These are phyloP conservation scores for Tetragonula carbonaria DNA, from an alignment of 2,888 invertebrate species.

Conservation along the genomic window DNA sequence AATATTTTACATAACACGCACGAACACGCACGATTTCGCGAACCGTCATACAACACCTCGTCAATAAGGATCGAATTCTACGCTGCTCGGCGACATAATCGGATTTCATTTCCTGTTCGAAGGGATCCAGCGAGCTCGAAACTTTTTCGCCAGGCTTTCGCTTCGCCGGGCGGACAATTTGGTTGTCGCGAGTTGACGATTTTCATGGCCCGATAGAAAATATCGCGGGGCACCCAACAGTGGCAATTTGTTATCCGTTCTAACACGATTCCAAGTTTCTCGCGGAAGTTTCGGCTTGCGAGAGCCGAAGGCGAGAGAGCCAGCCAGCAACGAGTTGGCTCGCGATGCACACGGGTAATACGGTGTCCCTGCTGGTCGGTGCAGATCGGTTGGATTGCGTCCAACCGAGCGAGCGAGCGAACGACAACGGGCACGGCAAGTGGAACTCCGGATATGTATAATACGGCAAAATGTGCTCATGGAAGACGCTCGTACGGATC, in stretches of 20 bases:
- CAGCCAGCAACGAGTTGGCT: slow-evolving; percentile 3
- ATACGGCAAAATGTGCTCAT: slow-evolving; percentile 50
- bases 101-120: neutral
- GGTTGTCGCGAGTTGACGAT: slow-evolving; percentile 25
- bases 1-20: neutral
- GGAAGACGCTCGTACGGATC: slow-evolving; percentile 37
- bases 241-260: slow-evolving; percentile 41
- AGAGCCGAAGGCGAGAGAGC: slow-evolving; percentile 9
- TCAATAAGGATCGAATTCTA: slow-evolving; percentile 4
- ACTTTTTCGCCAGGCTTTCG: neutral
- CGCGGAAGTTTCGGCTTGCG: slow-evolving; percentile 41
- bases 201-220: slow-evolving; percentile 29
- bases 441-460: slow-evolving; percentile 69
- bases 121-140: neutral
- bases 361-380: slow-evolving; percentile 35
- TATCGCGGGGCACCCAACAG: slow-evolving; percentile 11
- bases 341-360: slow-evolving; percentile 25
- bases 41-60: neutral
- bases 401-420: slow-evolving; percentile 70
- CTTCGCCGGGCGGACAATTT: neutral
- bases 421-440: slow-evolving; percentile 71
- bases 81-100: neutral
- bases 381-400: slow-evolving; percentile 69
- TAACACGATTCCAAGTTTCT: slow-evolving; percentile 56
- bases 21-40: neutral